phyloP scores from a whole-genome alignment of 2,888 invertebrate species.

The Choreutis nemorana region DNA sequence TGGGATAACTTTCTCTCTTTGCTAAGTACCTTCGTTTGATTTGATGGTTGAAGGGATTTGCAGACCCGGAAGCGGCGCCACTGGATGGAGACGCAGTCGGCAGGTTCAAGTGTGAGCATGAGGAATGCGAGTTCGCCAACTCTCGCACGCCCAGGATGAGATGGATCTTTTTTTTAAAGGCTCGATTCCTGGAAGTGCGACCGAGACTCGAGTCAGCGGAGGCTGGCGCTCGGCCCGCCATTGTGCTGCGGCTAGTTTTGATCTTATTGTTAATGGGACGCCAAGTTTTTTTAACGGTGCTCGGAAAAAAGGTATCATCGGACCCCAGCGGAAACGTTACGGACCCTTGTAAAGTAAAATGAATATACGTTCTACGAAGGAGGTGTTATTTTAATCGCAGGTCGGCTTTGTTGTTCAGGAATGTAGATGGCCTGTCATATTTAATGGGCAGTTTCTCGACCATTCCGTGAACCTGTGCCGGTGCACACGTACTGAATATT shows the following conservation, averaged over 20 bases:
- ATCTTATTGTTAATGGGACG: constrained; percentile 67
- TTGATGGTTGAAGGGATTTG: background rate
- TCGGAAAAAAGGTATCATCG: constrained; percentile 61
- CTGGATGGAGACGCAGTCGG: constrained; percentile 16
- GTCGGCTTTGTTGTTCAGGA: constrained; percentile 60
- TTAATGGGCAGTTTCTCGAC: constrained; percentile 58
- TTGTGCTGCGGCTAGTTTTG: constrained; percentile 65
- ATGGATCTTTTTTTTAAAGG: constrained; percentile 56
- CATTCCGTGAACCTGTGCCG: constrained; percentile 36
- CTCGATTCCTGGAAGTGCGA: constrained; percentile 57
- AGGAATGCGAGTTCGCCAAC: constrained; percentile 51
- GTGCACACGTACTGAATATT: constrained; percentile 47
- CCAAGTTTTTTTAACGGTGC: constrained; percentile 57
- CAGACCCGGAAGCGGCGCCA: constrained; percentile 11
- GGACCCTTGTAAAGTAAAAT: constrained; percentile 61
- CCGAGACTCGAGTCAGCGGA: constrained; percentile 44
- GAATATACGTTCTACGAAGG: constrained; percentile 60
- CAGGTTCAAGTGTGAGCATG: constrained; percentile 10
- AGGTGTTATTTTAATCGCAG: constrained; percentile 65
- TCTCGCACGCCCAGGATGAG: constrained; percentile 58
- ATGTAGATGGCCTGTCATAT: constrained; percentile 65
- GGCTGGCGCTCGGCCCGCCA: constrained; percentile 59
- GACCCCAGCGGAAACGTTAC: constrained; percentile 64
- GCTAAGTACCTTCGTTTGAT: too few relatives aligned
- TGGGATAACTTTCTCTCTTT: too few relatives aligned